Evolutionary conservation across 37 sponge, comb jelly and placozoan species (phyloP).

Genomic region (Amphimedon queenslandica): DNA sequence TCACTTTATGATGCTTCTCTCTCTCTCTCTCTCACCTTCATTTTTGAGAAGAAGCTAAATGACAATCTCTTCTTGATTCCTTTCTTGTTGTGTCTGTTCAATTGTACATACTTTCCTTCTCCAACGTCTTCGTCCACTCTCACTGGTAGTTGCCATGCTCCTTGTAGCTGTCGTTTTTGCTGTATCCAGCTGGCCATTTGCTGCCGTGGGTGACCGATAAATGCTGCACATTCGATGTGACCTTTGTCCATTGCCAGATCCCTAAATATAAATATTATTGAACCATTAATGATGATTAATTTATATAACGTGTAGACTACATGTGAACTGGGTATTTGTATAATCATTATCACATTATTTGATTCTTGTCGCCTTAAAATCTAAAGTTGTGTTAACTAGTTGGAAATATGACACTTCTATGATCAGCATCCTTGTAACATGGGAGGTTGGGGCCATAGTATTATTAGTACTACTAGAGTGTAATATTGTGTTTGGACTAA

Average conservation of each 20-base stretch:
- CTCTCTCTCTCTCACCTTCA: background rate
- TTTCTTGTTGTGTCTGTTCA: background rate
- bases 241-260: slow-evolving; percentile 62
- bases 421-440: too few species aligned
- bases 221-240: slow-evolving; percentile 41
- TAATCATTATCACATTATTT: too few species aligned
- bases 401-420: too few species aligned
- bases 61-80: background rate
- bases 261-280: slow-evolving; percentile 9
- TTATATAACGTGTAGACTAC: too few species aligned
- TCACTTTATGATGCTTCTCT: too few species aligned
- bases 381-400: too few species aligned
- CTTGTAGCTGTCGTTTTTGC: slow-evolving; percentile 5
- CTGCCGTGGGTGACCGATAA: slow-evolving; percentile 41
- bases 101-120: slow-evolving; percentile 5
- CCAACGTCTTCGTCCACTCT: background rate
- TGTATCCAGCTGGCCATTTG: slow-evolving; percentile 7
- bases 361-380: too few species aligned
- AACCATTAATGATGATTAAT: background rate
- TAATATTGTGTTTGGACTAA: too few species aligned
- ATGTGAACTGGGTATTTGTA: too few species aligned
- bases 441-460: too few species aligned
- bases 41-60: slow-evolving; percentile 13
- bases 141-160: background rate
- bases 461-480: too few species aligned